These are phyloP conservation scores for Gavialis gangeticus DNA, from an alignment of 2,113 vertebrate genomes.

Conservation along the genomic window DNA sequence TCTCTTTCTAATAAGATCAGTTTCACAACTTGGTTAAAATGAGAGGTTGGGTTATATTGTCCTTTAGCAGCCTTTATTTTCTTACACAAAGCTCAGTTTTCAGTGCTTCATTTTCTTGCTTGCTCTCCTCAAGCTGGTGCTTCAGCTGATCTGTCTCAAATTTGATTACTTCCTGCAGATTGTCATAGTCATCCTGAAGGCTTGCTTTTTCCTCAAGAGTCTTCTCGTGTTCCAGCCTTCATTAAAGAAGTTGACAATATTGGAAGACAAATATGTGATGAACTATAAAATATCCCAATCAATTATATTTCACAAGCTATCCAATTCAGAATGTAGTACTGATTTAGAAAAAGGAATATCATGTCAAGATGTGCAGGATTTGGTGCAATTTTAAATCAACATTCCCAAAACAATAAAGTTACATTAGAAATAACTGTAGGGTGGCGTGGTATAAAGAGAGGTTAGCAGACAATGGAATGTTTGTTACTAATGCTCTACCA, in stretches of 20 bases:
- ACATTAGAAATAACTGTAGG: too few species aligned
- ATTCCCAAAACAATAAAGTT: neutral
- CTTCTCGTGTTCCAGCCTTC: slow-evolving; percentile 91
- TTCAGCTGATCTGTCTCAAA: slow-evolving; percentile 90
- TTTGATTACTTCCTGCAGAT: slow-evolving; percentile 91
- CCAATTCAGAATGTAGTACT: neutral
- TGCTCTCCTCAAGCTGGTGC: slow-evolving; percentile 84
- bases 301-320: neutral
- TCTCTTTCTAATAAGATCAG: neutral
- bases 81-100: slow-evolving; percentile 85
- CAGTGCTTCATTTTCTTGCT: slow-evolving; percentile 82
- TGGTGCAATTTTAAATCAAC: neutral
- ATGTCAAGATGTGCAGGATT: neutral
- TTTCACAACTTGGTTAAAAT: neutral
- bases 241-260: slow-evolving; percentile 13
- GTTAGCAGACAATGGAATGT: too few species aligned
- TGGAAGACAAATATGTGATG: neutral
- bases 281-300: neutral
- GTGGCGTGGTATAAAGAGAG: too few species aligned
- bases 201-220: slow-evolving; percentile 89
- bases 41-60: neutral
- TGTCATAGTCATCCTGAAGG: slow-evolving; percentile 92
- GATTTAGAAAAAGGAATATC: neutral
- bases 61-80: neutral
- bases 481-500: too few species aligned